Evolutionary conservation across 2,113 vertebrate genomes (phyloP).

Genomic region (Rhombomys opimus): DNA sequence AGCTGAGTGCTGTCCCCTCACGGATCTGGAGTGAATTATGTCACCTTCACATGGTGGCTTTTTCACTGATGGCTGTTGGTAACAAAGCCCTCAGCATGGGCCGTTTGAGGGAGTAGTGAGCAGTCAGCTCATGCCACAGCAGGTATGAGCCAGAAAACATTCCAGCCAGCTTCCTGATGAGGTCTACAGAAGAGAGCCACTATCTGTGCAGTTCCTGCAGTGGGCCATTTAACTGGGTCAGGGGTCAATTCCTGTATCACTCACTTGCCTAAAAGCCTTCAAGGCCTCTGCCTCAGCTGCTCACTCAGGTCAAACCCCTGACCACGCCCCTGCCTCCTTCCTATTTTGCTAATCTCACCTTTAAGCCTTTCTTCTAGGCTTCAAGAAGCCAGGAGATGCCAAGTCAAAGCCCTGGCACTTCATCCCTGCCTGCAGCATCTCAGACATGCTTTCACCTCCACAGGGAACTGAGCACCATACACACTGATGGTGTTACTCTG

Average conservation of each 20-base stretch:
- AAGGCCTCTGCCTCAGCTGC: not conserved
- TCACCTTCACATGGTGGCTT: too few relatives aligned
- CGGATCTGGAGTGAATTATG: not conserved
- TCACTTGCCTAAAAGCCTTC: not conserved
- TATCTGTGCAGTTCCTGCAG: not conserved
- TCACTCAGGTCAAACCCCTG: not conserved
- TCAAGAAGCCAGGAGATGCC: not conserved
- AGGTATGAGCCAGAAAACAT: not conserved
- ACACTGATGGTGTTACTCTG: accelerated
- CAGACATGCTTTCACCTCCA: not conserved
- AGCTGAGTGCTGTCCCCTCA: not conserved
- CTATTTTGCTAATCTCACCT: not conserved
- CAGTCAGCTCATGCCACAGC: too few relatives aligned
- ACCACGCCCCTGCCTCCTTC: not conserved
- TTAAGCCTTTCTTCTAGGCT: not conserved
- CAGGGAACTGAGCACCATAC: not conserved
- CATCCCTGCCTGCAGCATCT: not conserved
- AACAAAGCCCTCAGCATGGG: not conserved
- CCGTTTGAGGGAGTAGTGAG: not conserved
- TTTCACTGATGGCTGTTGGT: accelerated
- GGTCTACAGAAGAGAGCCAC: not conserved
- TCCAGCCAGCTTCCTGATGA: not conserved
- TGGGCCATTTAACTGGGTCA: accelerated
- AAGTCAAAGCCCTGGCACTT: not conserved
- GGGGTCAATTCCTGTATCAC: not conserved